These are phyloP conservation scores for Brachionus paranguensis DNA, from an alignment of 1,140 invertebrate species.

Conservation along the genomic window DNA sequence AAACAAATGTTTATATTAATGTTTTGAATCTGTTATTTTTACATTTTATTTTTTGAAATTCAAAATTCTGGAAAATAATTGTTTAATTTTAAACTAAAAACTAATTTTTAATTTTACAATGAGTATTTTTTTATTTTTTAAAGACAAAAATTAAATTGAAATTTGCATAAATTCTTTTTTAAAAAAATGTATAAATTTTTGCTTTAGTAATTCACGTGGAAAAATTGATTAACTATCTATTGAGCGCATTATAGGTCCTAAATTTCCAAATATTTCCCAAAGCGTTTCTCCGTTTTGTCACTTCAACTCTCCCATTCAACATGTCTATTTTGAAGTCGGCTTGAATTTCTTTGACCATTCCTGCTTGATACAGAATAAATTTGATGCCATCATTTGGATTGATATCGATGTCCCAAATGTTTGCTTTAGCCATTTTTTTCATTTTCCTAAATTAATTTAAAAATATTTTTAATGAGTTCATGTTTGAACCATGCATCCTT, in stretches of 20 bases:
- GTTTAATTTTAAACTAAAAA: no score
- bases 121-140: no score
- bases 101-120: no score
- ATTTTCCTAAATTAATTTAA: conserved; percentile 9
- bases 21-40: no score
- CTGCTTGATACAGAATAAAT: not conserved
- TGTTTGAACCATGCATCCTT: not conserved
- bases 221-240: not conserved
- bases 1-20: no score
- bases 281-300: not conserved
- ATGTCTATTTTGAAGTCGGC: not conserved
- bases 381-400: not conserved
- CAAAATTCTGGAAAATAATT: no score
- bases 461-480: not conserved
- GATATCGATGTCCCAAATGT: conserved; percentile 1
- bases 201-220: not conserved
- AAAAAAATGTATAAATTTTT: not conserved
- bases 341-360: not conserved
- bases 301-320: not conserved
- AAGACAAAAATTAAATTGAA: no score
- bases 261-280: conserved; percentile 28
- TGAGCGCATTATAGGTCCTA: not conserved
- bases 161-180: not conserved
- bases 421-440: conserved; percentile 18
- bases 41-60: no score